Base-by-base conservation (phyloP, 2,797 vertebrate genomes). In the Premnoplex brunnescens region DNA sequence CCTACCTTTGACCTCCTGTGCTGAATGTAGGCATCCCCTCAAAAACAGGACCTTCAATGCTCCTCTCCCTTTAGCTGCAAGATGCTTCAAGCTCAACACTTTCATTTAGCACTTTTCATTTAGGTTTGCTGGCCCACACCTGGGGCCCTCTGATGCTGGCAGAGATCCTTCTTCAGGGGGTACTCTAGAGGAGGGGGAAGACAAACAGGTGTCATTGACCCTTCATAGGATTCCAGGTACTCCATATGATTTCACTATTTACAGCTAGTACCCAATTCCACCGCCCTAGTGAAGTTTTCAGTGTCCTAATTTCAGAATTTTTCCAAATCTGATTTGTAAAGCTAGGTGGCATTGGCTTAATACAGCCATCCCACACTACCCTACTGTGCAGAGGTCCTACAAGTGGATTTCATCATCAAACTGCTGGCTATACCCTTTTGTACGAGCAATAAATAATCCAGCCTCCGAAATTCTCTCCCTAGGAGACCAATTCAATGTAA, bases 21-120 rank as follows among this genome's bases (percentile, higher is more conserved):
- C 7, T 66, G 36, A 32, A 13, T 28, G 6, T 0, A 82, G 39
- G 11, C 0, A 0, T 3, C 9, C 10, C 34, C 23, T 69, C 43
- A n/a, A 58, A 69, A 54, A 26, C 24, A 18, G 5, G 1, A 68
- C 6, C 14, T 77, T 34, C 37, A 19, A 34, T 37, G 18, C 6
- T 77, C 9, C 8, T 19, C 12, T 59, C 30, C 20, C 26, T 60
- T 60, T 17, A 36, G n/a, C 5, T 80, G 37, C 34, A 64, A 68
- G 21, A 46, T 23, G 3, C 7, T 71, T 36, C 32, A 74, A 52
- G 59, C 4, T 5, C 10, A 72, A 4, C 7, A 4, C 14, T 51
- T 48, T 49, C n/a, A 2, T 12, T 64, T 7, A 32, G 28, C 37
- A n/a, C n/a, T n/a, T n/a, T n/a, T n/a, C n/a, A n/a, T n/a, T n/a